Evolutionary conservation across 2,888 invertebrate species (phyloP).

Genomic region (Melanophora roralis): DNA sequence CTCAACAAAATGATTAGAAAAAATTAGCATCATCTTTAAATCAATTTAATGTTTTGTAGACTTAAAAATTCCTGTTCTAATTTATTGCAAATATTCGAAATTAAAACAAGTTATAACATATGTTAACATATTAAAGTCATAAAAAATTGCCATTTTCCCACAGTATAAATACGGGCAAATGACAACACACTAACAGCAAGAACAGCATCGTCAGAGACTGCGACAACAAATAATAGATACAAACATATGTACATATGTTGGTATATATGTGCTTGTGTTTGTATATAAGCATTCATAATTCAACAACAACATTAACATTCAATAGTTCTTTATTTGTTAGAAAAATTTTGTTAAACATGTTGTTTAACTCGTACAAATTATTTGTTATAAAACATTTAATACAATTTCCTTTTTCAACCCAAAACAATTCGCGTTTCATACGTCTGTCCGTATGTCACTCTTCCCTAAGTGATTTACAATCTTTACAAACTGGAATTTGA

Average conservation of each 20-base stretch:
- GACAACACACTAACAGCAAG: conserved; percentile 2
- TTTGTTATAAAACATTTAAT: conserved; percentile 43
- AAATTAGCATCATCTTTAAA: conserved; percentile 14
- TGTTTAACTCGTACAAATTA: conserved; percentile 55
- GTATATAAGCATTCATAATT: no score
- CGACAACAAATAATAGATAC: conserved; percentile 21
- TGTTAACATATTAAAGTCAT: conserved; percentile 38
- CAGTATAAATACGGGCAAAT: conserved; percentile 48
- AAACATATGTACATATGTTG: conserved; percentile 54
- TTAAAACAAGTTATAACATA: conserved; percentile 34
- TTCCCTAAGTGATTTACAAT: background rate
- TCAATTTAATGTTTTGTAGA: conserved; percentile 4
- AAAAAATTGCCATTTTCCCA: conserved; percentile 57
- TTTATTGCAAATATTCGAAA: conserved; percentile 34
- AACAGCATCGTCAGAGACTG: background rate
- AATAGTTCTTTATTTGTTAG: conserved; percentile 60
- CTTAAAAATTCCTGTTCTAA: conserved; percentile 31
- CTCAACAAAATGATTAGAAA: background rate
- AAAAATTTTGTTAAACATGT: conserved; percentile 61
- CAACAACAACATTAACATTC: conserved; percentile 40
- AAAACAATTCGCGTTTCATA: conserved; percentile 4
- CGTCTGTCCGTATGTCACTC: background rate
- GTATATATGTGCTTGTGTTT: no score
- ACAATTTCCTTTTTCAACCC: conserved; percentile 49
- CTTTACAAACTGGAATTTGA: conserved; percentile 15